Evolutionary conservation across 1,140 invertebrate species (phyloP), one percentile per base, ranked within the genome.

Genomic region (Ectropis grisescens): DNA sequence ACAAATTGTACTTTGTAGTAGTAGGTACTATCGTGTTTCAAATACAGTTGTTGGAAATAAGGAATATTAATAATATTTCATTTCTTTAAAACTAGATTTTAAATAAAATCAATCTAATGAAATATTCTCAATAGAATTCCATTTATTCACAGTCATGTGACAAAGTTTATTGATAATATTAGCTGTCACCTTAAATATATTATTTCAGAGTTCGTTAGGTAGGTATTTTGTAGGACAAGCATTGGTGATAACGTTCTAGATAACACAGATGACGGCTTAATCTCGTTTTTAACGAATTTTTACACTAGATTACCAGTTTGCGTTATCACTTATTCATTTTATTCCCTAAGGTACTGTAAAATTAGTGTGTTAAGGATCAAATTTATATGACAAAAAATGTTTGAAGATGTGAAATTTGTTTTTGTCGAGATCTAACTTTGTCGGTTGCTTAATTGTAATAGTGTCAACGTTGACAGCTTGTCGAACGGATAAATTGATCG

Each of bases 361-460:
- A 10, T 2, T 14, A 13, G 2, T 3, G 15, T 5, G 3, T 9
- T n/a, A 37, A 29, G 19, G 34, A 29, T n/a, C n/a, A n/a, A n/a
- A n/a, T n/a, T n/a, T n/a, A n/a, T n/a, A n/a, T n/a, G n/a, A n/a
- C n/a, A n/a, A n/a, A n/a, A n/a, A n/a, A n/a, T n/a, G n/a, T n/a
- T n/a, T n/a, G n/a, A n/a, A n/a, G n/a, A n/a, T n/a, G n/a, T n/a
- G n/a, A n/a, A n/a, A n/a, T n/a, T n/a, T n/a, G n/a, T n/a, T n/a
- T n/a, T n/a, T n/a, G n/a, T n/a, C n/a, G n/a, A n/a, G n/a, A n/a
- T n/a, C n/a, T n/a, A n/a, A n/a, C n/a, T n/a, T n/a, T n/a, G n/a
- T n/a, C n/a, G n/a, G 46, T 78, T 78, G 61, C 60, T 78, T 81
- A 81, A 81, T 81, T 81, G 72, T 81, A 74, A 74, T 72, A 68